Evolutionary conservation across 2,888 invertebrate species (phyloP), one percentile per base, ranked within the genome.

Genomic region (Oithona nana): DNA sequence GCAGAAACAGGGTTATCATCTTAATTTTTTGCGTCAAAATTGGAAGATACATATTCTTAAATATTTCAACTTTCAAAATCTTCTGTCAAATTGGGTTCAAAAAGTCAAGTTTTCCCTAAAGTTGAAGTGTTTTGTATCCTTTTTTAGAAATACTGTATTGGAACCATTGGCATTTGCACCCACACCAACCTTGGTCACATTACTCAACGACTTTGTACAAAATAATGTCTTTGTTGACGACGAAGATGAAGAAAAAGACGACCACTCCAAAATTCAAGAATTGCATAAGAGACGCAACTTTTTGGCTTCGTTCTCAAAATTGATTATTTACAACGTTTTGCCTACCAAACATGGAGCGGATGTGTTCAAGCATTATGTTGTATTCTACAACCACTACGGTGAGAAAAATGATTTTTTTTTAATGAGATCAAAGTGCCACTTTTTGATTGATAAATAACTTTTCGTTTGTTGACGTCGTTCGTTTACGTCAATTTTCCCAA

Each of bases 311-410:
- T 98, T 89, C 75, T 95, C 94, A 77, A 99, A 98, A 76, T 79
- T 99, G 57, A 86, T 97, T 69, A 92, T 97, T 61, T 97, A 97
- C 78, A 97, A 95, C 73, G 88, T 95, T 68, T 82, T 97, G 73
- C 90, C 89, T 29, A 88, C 94, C 1, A 83, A 86, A 71, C 81
- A 87, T 52, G 93, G 92, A 16, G 87, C 93, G 0, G 88, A 90
- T 72, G 86, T 98, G 64, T 94, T 98, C 75, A 92, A 93, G 73
- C 89, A 95, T 73, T 98, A 98, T 74, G 90, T 94, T 65, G 92
- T 54, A 22, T 70, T 70, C 63, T 70, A 70, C 61, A 69, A 69
- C 63, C 69, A 70, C 64, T 70, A 69, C 63, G 70, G 70, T 28
- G 69, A 55, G 28, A 3, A 6, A 13, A 4, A 4, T 2, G 8